Base-by-base conservation (phyloP, 2,888 invertebrate genomes). In the Standfussiana lucernea region DNA sequence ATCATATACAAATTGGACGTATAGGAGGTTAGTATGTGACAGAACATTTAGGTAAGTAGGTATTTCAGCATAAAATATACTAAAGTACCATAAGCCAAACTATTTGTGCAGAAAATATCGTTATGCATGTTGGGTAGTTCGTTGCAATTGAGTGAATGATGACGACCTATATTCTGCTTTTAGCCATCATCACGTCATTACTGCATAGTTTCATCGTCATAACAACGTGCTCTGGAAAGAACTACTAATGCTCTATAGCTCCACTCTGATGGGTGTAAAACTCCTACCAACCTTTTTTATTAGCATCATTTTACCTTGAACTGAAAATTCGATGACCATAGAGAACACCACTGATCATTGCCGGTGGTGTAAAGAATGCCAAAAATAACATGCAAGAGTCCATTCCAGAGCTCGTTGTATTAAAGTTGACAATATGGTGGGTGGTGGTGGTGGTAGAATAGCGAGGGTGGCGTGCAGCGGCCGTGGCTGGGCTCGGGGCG, bases 341-440 rank as follows among this genome's bases (percentile, higher is more conserved):
- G 7, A 40, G 24, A 24, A 11, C 15, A 61, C 24, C 28, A 15
- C 47, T 61, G 18, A 28, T 61, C 1, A 28, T n/a, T 32, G 45
- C 15, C 32, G 15, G 35, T 50, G n/a, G 28, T 76, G 11, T 32
- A 56, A 62, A 13, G 1, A 28, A 62, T 70, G 5, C 18, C 28
- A 32, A 42, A 24, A 50, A 42, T 50, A 53, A 45, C 6, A 21
- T 62, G 2, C 24, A 42, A 5, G 10, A 76, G 77, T 84, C 50
- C 76, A 61, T 65, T 89, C 90, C 88, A 86, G 90, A 91, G 89
- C 80, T 83, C 87, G 86, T 88, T 88, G 84, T 92, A 92, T 93
- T 93, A 90, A 90, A 91, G 93, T 96, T 96, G 97, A 96, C 97
- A 97, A 97, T 97, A 97, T 97, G 97, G 96, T 96, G 93, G 92